A percentile compares a stretch with the other conserved stretches of the same genome.
Conservation (phyloP, 2,797 vertebrate genomes). For the Danio aesculapii region DNA sequence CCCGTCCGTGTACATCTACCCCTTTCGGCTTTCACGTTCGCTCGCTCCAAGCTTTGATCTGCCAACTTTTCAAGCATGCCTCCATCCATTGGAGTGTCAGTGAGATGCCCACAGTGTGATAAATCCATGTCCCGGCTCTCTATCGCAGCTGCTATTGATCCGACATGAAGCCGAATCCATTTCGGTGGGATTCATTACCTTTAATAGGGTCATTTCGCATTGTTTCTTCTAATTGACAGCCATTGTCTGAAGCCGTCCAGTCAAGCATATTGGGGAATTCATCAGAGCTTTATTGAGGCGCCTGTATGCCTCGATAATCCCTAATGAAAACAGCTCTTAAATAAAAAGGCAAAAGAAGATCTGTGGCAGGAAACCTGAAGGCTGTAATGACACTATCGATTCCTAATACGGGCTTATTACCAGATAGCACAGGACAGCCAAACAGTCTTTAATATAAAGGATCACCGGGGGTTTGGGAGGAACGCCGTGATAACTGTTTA, state of each 20-base stretch:
- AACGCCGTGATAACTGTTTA: conserved; percentile 23
- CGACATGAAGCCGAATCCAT: conserved; percentile 41
- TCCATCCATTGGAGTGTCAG: conserved; percentile 53
- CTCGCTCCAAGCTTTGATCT: conserved; percentile 46
- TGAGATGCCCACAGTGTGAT: conserved; percentile 54
- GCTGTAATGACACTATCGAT: conserved; percentile 51
- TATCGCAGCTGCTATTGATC: conserved; percentile 48
- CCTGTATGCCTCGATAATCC: conserved; percentile 50
- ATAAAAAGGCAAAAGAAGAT: conserved; percentile 43
- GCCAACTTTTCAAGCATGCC: conserved; percentile 41
- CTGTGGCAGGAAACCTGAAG: conserved; percentile 52
- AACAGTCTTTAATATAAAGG: conserved; percentile 43
- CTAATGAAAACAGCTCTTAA: conserved; percentile 54
- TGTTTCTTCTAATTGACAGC: conserved; percentile 55
- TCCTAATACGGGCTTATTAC: conserved; percentile 45
- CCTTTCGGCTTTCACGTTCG: conserved; percentile 25
- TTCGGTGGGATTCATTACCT: conserved; percentile 56
- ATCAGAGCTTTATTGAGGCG: conserved; percentile 50
- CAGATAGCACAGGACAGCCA: conserved; percentile 31
- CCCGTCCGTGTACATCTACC: neutral
- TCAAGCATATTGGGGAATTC: conserved; percentile 52
- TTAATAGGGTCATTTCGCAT: conserved; percentile 54
- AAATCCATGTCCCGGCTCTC: conserved; percentile 42
- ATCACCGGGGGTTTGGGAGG: conserved; percentile 28
- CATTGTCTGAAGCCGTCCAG: conserved; percentile 55